phyloP scores from a whole-genome alignment of 1,140 invertebrate genomes.

The Apis laboriosa region DNA sequence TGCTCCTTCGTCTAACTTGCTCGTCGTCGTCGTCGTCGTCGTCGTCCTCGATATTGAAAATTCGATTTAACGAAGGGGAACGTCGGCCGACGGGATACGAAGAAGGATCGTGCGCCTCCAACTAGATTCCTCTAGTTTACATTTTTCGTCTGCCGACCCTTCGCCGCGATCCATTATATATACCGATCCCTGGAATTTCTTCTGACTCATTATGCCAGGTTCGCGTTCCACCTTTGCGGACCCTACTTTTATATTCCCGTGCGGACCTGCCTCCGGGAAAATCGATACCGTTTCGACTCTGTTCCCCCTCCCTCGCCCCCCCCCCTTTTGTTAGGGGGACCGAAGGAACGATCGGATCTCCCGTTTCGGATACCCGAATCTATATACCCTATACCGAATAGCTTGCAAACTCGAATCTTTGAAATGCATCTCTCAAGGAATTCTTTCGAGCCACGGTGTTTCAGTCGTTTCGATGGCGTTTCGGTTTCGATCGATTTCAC shows the following conservation, averaged over 20 bases:
- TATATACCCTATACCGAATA: not conserved
- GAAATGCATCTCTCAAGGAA: too few relatives aligned
- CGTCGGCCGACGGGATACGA: conserved; percentile 39
- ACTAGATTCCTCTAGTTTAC: conserved; percentile 56
- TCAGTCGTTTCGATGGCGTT: too few relatives aligned
- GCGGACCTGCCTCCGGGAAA: conserved; percentile 21
- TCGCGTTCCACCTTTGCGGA: conserved; percentile 16
- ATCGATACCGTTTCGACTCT: conserved; percentile 51
- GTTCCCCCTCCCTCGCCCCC: not conserved
- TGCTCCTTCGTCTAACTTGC: not conserved
- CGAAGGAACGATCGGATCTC: not conserved
- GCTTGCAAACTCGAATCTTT: not conserved
- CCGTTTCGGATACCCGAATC: not conserved
- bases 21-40: conserved; percentile 6
- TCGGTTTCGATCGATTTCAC: too few relatives aligned
- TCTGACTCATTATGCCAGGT: conserved; percentile 57
- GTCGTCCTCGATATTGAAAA: not conserved
- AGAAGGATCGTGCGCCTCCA: conserved; percentile 6
- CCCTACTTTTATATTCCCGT: conserved; percentile 50
- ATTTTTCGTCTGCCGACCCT: conserved; percentile 50
- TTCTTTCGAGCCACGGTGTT: too few relatives aligned
- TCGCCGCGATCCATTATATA: conserved; percentile 53
- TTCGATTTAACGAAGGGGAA: conserved; percentile 45
- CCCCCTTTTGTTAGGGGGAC: conserved; percentile 5
- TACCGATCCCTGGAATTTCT: conserved; percentile 44